phyloP scores from a whole-genome alignment of 2,113 vertebrate genomes.

The Tetrao urogallus region DNA sequence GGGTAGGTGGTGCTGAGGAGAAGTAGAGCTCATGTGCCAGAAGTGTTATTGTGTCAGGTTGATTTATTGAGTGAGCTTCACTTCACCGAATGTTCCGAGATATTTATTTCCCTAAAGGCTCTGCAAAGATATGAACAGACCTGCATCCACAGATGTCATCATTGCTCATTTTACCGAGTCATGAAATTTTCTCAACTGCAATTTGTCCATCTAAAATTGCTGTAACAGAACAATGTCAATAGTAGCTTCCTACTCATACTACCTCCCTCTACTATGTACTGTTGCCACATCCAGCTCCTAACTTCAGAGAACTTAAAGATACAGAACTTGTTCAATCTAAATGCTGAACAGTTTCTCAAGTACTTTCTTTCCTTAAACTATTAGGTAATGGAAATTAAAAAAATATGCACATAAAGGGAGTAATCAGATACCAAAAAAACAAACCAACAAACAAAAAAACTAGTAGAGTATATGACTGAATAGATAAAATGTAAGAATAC shows the following conservation, averaged over 20 bases:
- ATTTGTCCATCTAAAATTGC: slow-evolving; percentile 90
- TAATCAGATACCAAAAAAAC: neutral
- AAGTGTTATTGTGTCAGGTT: slow-evolving; percentile 99
- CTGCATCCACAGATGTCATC: slow-evolving; percentile 99
- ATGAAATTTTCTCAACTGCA: slow-evolving; percentile 97
- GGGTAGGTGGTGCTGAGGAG: slow-evolving; percentile 94
- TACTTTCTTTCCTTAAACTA: neutral
- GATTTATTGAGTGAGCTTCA: slow-evolving; percentile 99
- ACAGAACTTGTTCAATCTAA: neutral
- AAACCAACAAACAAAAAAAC: neutral
- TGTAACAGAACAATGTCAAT: slow-evolving; percentile 87
- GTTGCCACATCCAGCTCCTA: slow-evolving; percentile 61
- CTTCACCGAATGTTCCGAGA: slow-evolving; percentile 99
- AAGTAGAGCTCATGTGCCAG: slow-evolving; percentile 95
- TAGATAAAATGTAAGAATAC: neutral
- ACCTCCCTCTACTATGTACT: slow-evolving; percentile 47
- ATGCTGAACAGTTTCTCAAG: neutral
- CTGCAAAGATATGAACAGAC: slow-evolving; percentile 99
- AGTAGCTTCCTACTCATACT: slow-evolving; percentile 84
- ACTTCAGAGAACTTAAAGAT: slow-evolving; percentile 69
- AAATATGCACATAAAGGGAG: neutral
- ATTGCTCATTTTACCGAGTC: slow-evolving; percentile 99
- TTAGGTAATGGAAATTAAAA: neutral
- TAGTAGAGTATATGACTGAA: neutral
- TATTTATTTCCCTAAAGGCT: slow-evolving; percentile 99